Evolutionary conservation across 2,113 vertebrate genomes (phyloP), one percentile per base, ranked within the genome.

Genomic region (Vulpes vulpes): DNA sequence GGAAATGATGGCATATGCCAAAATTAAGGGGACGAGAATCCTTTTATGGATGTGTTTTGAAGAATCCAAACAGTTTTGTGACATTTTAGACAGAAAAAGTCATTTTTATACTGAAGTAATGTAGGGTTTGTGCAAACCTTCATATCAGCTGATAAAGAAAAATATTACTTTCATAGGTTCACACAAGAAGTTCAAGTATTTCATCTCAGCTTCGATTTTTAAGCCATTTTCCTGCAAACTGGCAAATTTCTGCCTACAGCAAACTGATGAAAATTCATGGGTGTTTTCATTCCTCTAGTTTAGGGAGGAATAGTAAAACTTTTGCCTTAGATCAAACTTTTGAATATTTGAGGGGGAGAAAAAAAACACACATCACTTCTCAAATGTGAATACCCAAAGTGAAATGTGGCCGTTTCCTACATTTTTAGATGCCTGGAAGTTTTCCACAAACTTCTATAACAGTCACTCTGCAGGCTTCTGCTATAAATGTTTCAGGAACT

Each of bases 211-310:
- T 97, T 96, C 64, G 86, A 96, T 96, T 98, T 97, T 98, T 98
- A 98, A 98, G 96, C 97, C 96, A 98, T 97, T 98, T 98, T 97
- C 81, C 92, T 96, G 96, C 97, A 96, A 98, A 98, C 97, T 97
- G 94, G 98, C 97, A 98, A 97, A 98, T 97, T 98, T 98, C 97
- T 98, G 96, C 97, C 98, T 98, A 85, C 82, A 98, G 97, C 96
- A 98, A 98, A 97, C 97, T 98, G 97, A 98, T 98, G 97, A 98
- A 98, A 98, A 98, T 98, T 98, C 97, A 98, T 98, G 91, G 97
- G 65, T 98, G 93, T 98, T 98, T 98, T 98, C 89, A 97, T 98
- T 97, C 93, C 89, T 96, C 30, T 69, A 93, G 93, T 98, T 98
- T 97, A 97, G 96, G 91, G 78, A 95, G 96, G 91, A 98, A 98